These are phyloP conservation scores for Pachliopta kotzebuea DNA, from an alignment of 2,888 invertebrate genomes.

Conservation along the genomic window DNA sequence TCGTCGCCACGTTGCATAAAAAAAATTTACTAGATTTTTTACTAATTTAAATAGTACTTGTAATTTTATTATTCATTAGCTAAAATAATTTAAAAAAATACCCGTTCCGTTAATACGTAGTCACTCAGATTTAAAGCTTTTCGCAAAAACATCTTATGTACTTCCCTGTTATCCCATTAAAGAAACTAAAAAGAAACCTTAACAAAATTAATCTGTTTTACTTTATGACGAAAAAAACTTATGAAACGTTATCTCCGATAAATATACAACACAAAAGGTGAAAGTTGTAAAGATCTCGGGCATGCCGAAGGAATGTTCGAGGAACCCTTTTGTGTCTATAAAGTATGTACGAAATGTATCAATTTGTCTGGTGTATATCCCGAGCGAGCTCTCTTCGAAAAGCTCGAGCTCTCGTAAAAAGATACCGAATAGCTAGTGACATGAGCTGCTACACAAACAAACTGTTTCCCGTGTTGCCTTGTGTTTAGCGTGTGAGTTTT, in stretches of 20 bases:
- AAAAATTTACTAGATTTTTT: no score
- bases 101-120: not conserved
- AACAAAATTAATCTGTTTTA: not conserved
- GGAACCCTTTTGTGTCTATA: slow-evolving; percentile 22
- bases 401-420: slow-evolving; percentile 36
- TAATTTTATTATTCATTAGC: no score
- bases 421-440: slow-evolving; percentile 37
- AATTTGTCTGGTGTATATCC: slow-evolving; percentile 19
- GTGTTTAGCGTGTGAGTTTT: slow-evolving; percentile 30
- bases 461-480: slow-evolving; percentile 28
- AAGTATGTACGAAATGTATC: slow-evolving; percentile 28
- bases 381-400: slow-evolving; percentile 7
- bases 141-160: not conserved
- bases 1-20: no score
- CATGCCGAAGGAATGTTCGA: slow-evolving; percentile 14
- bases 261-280: slow-evolving; percentile 10
- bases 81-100: no score
- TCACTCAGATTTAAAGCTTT: not conserved
- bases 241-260: slow-evolving; percentile 3
- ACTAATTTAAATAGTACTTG: no score
- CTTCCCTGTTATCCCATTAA: not conserved
- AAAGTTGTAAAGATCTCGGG: slow-evolving; percentile 14
- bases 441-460: slow-evolving; percentile 33
- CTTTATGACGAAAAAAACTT: not conserved
- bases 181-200: not conserved